Evolutionary conservation across 2,797 vertebrate species (phyloP).

Genomic region (Argyrosomus regius): DNA sequence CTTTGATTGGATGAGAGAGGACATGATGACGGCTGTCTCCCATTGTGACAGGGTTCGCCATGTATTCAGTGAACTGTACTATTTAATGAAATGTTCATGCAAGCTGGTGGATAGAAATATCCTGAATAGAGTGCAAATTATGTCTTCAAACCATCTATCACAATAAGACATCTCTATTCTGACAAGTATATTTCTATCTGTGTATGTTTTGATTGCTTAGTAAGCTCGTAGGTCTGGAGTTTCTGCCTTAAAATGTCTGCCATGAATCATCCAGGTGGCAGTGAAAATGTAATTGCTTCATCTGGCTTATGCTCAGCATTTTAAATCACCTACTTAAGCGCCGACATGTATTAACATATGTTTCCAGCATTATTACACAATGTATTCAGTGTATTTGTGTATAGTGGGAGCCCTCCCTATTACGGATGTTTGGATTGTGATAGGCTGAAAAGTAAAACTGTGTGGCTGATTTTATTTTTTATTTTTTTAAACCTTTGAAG

Average conservation of each 20-base stretch:
- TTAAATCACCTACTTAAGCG: slow-evolving; percentile 70
- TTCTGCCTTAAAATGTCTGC: slow-evolving; percentile 68
- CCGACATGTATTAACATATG: slow-evolving; percentile 71
- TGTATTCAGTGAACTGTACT: slow-evolving; percentile 54
- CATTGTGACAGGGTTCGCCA: slow-evolving; percentile 51
- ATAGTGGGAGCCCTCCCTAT: slow-evolving; percentile 42
- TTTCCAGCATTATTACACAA: slow-evolving; percentile 68
- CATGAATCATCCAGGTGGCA: slow-evolving; percentile 75
- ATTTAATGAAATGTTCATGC: slow-evolving; percentile 53
- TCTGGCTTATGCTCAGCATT: slow-evolving; percentile 68
- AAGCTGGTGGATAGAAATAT: slow-evolving; percentile 56
- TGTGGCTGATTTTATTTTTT: slow-evolving; percentile 37
- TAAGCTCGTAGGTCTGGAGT: slow-evolving; percentile 37
- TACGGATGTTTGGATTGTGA: slow-evolving; percentile 61
- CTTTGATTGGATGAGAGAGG: slow-evolving; percentile 77
- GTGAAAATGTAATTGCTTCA: slow-evolving; percentile 70
- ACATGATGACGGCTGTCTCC: slow-evolving; percentile 68
- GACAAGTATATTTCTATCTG: slow-evolving; percentile 49
- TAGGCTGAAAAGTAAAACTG: slow-evolving; percentile 55
- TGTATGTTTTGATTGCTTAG: slow-evolving; percentile 53
- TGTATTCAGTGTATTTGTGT: slow-evolving; percentile 62
- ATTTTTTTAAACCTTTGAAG: slow-evolving; percentile 61
- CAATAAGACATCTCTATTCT: slow-evolving; percentile 36
- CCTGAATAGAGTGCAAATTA: slow-evolving; percentile 58
- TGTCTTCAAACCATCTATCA: slow-evolving; percentile 44